Evolutionary conservation across 2,888 invertebrate species (phyloP).

Genomic region (Heliconius aoede): DNA sequence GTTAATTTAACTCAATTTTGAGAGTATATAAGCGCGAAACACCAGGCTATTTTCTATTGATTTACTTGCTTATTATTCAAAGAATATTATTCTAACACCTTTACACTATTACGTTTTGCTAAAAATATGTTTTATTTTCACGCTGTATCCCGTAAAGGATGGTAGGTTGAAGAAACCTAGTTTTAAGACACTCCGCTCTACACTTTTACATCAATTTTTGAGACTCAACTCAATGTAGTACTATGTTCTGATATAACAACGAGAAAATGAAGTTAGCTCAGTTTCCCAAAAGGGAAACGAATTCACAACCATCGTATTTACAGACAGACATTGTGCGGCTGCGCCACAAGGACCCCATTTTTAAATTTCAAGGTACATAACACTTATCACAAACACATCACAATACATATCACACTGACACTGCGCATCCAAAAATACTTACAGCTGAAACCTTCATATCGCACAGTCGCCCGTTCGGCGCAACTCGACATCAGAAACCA

Average conservation of each 20-base stretch:
- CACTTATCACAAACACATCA: conserved; percentile 47
- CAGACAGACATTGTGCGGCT: background rate
- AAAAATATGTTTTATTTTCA: background rate
- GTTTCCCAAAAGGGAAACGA: background rate
- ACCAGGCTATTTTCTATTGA: too few relatives aligned
- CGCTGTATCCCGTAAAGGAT: background rate
- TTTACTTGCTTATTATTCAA: too few relatives aligned
- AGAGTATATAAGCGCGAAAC: too few relatives aligned
- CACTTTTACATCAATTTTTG: background rate
- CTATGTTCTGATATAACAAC: background rate
- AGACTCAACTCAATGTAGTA: background rate
- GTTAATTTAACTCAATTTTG: background rate
- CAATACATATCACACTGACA: conserved; percentile 47
- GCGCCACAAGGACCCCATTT: background rate
- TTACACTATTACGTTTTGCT: too few relatives aligned
- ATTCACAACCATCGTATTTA: background rate
- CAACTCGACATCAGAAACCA: conserved; percentile 65
- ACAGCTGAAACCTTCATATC: conserved; percentile 69
- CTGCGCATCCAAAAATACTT: conserved; percentile 59
- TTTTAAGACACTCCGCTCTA: background rate
- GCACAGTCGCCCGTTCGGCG: conserved; percentile 70
- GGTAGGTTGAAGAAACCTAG: background rate
- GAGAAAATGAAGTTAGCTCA: background rate
- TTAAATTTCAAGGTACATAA: conserved; percentile 7
- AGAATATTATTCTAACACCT: too few relatives aligned